Conservation (phyloP, 2,113 vertebrate species). For the Motacilla alba region DNA sequence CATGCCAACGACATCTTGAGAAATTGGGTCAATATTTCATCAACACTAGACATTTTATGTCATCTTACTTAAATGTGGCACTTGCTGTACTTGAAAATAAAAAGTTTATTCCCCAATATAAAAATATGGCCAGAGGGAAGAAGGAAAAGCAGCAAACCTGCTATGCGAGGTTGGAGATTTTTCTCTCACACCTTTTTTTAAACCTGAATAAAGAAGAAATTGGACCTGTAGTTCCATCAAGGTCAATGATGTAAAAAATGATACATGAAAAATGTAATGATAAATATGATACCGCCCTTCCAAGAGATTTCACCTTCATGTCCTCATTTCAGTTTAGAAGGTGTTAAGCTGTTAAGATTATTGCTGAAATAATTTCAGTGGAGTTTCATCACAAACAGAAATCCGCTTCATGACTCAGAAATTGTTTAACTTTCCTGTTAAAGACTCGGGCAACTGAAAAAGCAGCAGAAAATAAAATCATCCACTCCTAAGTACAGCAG, state of each 20-base stretch:
- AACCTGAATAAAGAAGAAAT: not conserved
- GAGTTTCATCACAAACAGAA: conserved; percentile 9
- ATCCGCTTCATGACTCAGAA: not conserved
- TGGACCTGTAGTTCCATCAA: not conserved
- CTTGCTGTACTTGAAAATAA: not conserved
- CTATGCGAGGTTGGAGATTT: not conserved
- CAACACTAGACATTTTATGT: not conserved
- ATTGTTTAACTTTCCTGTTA: conserved; percentile 19
- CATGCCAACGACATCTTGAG: not conserved
- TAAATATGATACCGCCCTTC: not conserved
- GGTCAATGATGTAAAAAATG: not conserved
- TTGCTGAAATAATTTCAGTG: not conserved
- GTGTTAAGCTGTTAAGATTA: not conserved
- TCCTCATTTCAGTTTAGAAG: not conserved
- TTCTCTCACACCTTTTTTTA: not conserved
- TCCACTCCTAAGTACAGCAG: not conserved
- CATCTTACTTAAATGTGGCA: not conserved
- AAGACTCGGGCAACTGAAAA: not conserved
- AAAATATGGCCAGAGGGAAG: not conserved
- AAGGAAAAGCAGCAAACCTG: not conserved
- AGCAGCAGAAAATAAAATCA: not conserved
- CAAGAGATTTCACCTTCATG: not conserved
- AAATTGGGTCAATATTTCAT: not conserved
- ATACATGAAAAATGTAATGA: not conserved
- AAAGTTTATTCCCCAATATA: not conserved